Evolutionary conservation across 2,888 invertebrate genomes (phyloP).

Genomic region (Masnerella sp.): DNA sequence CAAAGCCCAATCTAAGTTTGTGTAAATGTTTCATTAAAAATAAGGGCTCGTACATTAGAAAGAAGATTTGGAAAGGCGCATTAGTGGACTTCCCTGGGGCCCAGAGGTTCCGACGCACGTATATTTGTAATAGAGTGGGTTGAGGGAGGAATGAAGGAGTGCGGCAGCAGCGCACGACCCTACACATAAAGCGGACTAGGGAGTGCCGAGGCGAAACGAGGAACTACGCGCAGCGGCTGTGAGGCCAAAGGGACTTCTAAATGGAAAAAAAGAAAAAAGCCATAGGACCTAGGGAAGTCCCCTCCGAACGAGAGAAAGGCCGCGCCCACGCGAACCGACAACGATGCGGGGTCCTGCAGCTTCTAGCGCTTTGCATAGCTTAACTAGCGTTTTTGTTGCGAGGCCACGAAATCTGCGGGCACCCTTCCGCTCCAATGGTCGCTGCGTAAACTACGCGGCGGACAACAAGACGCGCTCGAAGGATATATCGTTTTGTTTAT

Average conservation of each 20-base stretch:
- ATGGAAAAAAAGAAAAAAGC: conserved; percentile 64
- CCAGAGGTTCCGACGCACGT: conserved; percentile 65
- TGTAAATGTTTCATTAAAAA: conserved; percentile 19
- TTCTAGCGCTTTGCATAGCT: conserved; percentile 49
- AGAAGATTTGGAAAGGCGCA: conserved; percentile 36
- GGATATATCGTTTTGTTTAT: no score
- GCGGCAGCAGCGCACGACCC: conserved; percentile 38
- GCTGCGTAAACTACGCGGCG: conserved; percentile 5
- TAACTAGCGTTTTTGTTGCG: conserved; percentile 47
- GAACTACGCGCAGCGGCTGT: conserved; percentile 61
- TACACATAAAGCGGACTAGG: conserved; percentile 50
- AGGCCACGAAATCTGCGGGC: conserved; percentile 48
- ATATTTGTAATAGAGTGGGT: conserved; percentile 64
- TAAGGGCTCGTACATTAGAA: conserved; percentile 10
- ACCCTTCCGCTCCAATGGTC: conserved; percentile 19
- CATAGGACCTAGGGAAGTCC: conserved; percentile 60
- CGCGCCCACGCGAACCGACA: conserved; percentile 68
- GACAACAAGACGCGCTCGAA: no score
- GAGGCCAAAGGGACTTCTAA: conserved; percentile 69
- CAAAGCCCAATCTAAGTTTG: conserved; percentile 4
- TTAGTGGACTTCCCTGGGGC: conserved; percentile 66
- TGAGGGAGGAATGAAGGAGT: conserved; percentile 62
- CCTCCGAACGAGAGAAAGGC: conserved; percentile 58
- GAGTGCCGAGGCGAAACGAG: conserved; percentile 62
- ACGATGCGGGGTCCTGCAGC: conserved; percentile 63